Conservation (phyloP, 2,113 vertebrate genomes). For the Cinclus cinclus region DNA sequence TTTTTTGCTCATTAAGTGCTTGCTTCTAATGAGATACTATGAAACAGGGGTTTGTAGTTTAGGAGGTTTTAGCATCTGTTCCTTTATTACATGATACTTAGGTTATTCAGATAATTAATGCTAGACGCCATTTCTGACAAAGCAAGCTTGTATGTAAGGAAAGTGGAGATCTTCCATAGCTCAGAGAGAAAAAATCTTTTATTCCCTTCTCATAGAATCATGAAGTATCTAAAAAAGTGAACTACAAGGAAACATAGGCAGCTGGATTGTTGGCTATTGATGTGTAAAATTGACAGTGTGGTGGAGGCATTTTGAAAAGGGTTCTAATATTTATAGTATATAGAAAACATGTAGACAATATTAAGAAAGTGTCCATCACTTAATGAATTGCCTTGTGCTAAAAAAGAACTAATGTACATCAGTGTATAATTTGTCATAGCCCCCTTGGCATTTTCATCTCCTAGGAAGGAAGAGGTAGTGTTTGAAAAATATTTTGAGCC, state of each 20-base stretch:
- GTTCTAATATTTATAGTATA: neutral
- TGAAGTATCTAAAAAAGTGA: neutral
- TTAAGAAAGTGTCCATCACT: neutral
- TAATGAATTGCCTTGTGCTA: neutral
- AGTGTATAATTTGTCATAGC: neutral
- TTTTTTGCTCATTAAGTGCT: neutral
- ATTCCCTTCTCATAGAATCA: neutral
- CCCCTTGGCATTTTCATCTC: neutral
- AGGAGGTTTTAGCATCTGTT: neutral
- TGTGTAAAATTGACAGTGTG: neutral
- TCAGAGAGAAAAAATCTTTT: neutral
- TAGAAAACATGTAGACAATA: neutral
- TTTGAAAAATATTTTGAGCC: neutral
- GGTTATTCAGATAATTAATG: neutral
- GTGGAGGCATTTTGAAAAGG: neutral
- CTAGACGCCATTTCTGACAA: neutral
- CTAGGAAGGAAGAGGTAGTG: neutral
- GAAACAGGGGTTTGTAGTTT: neutral
- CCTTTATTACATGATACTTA: neutral
- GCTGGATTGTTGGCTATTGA: neutral
- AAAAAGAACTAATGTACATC: neutral
- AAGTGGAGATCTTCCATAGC: neutral
- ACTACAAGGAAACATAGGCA: neutral
- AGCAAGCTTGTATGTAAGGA: neutral
- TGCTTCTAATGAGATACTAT: neutral